Conservation (phyloP, 2,797 vertebrate species). For the Mastacembelus armatus region DNA sequence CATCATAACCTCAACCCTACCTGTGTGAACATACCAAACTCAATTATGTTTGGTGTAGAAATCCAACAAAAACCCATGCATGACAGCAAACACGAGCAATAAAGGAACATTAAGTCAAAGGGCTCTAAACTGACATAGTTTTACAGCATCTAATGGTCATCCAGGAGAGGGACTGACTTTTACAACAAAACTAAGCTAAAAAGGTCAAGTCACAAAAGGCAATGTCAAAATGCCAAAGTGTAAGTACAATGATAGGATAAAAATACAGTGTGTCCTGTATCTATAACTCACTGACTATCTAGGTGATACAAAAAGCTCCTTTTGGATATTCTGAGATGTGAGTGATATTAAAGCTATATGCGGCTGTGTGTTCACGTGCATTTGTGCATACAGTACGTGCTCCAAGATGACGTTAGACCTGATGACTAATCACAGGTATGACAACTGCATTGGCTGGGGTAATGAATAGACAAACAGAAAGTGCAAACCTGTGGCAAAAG, state of each 20-base stretch:
- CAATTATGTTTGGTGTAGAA: no score
- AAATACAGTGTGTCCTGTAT: conserved; percentile 24
- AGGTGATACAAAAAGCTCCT: conserved; percentile 34
- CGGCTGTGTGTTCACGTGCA: background rate
- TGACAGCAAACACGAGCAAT: background rate
- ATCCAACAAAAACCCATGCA: no score
- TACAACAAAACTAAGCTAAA: conserved; percentile 11
- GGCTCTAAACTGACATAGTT: background rate
- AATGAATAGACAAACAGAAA: background rate
- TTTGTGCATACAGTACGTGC: background rate
- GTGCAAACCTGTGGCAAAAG: conserved; percentile 22
- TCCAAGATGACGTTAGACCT: conserved; percentile 18
- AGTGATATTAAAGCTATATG: conserved; percentile 12
- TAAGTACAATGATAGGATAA: conserved; percentile 28
- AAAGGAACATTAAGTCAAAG: background rate
- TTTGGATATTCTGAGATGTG: conserved; percentile 20
- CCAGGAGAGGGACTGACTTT: background rate
- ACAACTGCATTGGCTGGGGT: conserved; percentile 22
- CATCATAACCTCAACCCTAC: no score
- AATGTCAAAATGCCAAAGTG: conserved; percentile 43
- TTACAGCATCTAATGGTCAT: conserved; percentile 15
- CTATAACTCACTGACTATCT: conserved; percentile 14
- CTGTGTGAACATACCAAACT: no score
- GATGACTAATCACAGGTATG: conserved; percentile 24
- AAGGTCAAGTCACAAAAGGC: conserved; percentile 49